A percentile compares a stretch with the other conserved stretches of the same genome.
These are phyloP conservation scores for Merodon equestris DNA, from an alignment of 2,888 invertebrate genomes.

Conservation along the genomic window DNA sequence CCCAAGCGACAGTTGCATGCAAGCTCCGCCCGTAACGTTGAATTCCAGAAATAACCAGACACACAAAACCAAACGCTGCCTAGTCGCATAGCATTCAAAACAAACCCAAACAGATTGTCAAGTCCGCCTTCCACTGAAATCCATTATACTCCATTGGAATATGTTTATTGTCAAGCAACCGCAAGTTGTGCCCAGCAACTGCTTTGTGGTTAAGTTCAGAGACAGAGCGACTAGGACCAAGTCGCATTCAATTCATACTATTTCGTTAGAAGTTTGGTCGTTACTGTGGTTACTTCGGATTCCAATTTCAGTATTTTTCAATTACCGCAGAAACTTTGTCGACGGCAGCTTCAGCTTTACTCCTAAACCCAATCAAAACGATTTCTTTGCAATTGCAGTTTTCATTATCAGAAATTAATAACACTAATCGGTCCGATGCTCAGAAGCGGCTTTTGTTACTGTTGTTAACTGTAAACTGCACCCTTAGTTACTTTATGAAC, in stretches of 20 bases:
- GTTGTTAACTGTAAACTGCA: constrained; percentile 8
- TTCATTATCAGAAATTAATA: constrained; percentile 55
- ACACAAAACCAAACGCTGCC: constrained; percentile 20
- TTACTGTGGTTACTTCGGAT: constrained; percentile 41
- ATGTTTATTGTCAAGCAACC: constrained; percentile 64
- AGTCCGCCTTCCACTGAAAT: constrained; percentile 22
- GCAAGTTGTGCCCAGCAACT: constrained; percentile 63
- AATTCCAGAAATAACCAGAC: constrained; percentile 15
- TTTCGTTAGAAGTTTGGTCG: constrained; percentile 29
- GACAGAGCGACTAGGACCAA: constrained; percentile 48
- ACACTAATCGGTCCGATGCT: constrained; percentile 46
- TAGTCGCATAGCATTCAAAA: constrained; percentile 32
- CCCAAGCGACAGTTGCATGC: constrained; percentile 10
- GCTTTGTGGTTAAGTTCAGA: constrained; percentile 57
- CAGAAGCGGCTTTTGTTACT: constrained; percentile 11
- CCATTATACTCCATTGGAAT: constrained; percentile 56
- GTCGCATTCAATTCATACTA: constrained; percentile 5
- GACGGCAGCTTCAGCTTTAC: not conserved
- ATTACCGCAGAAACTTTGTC: not conserved
- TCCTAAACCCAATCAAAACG: constrained; percentile 15
- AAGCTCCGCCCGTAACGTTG: constrained; percentile 4
- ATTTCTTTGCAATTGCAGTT: constrained; percentile 35
- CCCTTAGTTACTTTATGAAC: constrained; percentile 2
- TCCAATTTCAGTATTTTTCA: constrained; percentile 1
- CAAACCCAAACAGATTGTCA: constrained; percentile 30